phyloP scores from a whole-genome alignment of 1,140 invertebrate genomes.

The Melipona quadrifasciata region DNA sequence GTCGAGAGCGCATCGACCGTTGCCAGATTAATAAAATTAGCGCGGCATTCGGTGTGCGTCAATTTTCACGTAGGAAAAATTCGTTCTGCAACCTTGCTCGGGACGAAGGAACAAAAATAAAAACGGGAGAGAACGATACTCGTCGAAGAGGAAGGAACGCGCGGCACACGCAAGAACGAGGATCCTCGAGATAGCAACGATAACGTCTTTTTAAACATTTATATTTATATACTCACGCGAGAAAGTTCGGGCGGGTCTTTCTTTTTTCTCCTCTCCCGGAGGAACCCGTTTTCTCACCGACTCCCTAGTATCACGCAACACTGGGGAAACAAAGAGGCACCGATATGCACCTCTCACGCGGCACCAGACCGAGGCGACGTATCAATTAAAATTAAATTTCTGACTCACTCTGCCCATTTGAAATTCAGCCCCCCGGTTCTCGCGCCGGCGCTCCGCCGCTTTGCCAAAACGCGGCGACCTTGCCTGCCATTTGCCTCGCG shows the following conservation, averaged over 20 bases:
- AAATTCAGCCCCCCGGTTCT: constrained; percentile 32
- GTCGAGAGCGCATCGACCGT: too few species aligned
- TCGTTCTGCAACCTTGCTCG: too few species aligned
- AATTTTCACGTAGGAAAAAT: too few species aligned
- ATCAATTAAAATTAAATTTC: constrained; percentile 55
- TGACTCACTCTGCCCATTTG: constrained; percentile 42
- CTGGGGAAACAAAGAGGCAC: not conserved
- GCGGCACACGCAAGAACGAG: constrained; percentile 2
- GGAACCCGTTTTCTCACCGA: not conserved
- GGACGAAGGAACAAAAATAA: not conserved
- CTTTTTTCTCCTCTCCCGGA: not conserved
- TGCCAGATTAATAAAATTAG: too few species aligned
- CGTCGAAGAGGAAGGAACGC: not conserved
- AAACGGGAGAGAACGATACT: not conserved
- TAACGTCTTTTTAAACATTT: constrained; percentile 12
- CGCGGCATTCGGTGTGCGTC: too few species aligned
- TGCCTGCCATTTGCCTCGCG: constrained; percentile 17
- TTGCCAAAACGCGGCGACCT: constrained; percentile 54
- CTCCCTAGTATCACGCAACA: not conserved
- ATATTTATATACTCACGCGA: constrained; percentile 17
- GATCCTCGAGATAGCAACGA: not conserved
- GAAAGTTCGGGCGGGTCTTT: constrained; percentile 36
- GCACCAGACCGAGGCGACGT: not conserved
- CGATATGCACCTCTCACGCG: not conserved
- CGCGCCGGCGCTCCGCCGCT: constrained; percentile 11